phyloP scores from a whole-genome alignment of 2,113 vertebrate genomes.

The Cranoglanis bouderius region DNA sequence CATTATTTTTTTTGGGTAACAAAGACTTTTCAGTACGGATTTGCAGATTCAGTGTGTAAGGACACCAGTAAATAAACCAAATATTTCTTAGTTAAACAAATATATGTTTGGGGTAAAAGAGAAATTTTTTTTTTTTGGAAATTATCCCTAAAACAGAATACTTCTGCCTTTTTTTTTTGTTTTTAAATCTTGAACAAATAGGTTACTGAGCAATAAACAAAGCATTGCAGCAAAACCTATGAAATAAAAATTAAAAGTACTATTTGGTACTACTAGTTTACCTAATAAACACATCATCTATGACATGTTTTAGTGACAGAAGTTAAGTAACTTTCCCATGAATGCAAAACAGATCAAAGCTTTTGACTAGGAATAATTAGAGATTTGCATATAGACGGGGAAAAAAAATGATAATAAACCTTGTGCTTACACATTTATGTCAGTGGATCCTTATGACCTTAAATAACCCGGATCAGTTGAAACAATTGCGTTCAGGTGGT shows the following conservation, averaged over 20 bases:
- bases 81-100: neutral
- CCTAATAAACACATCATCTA: neutral
- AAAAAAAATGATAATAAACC: neutral
- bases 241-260: neutral
- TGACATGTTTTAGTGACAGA: neutral
- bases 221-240: neutral
- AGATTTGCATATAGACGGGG: neutral
- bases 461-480: neutral
- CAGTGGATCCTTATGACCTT: no score
- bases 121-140: neutral
- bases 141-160: neutral
- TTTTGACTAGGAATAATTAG: neutral
- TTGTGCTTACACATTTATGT: neutral
- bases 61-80: neutral
- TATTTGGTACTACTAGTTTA: neutral
- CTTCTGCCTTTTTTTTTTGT: neutral
- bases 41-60: neutral
- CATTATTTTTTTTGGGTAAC: neutral
- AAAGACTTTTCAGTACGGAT: neutral
- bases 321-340: neutral
- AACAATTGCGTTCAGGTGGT: neutral
- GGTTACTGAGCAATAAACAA: neutral
- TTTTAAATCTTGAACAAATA: neutral
- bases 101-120: neutral
- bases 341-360: neutral